A percentile compares a stretch with the other conserved stretches of the same genome.
Evolutionary conservation across 2,113 vertebrate species (phyloP).

Genomic region (Hippotragus niger): DNA sequence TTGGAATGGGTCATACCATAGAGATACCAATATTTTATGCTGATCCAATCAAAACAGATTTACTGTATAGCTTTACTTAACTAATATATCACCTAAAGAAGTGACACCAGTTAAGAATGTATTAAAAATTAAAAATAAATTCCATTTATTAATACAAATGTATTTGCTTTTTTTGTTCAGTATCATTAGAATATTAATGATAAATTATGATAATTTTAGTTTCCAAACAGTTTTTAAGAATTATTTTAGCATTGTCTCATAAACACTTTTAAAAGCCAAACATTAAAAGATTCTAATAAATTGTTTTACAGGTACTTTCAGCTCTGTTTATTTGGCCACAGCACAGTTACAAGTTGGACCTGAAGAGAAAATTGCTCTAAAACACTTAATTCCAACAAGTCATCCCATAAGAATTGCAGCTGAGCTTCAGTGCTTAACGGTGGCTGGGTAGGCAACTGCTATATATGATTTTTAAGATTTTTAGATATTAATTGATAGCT

Average conservation of each 20-base stretch:
- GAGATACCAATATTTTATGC: not conserved
- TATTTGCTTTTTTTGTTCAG: not conserved
- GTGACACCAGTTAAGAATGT: not conserved
- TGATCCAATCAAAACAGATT: not conserved
- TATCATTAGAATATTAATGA: not conserved
- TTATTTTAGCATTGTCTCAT: not conserved
- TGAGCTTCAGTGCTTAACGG: conserved; percentile 96
- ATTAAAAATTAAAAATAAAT: conserved; percentile 12
- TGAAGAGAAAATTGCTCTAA: conserved; percentile 93
- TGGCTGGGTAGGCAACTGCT: conserved; percentile 88
- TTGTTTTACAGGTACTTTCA: conserved; percentile 92
- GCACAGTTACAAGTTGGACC: conserved; percentile 86
- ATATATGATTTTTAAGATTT: not conserved
- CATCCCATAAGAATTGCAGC: conserved; percentile 96
- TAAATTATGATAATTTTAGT: not conserved
- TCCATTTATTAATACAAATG: not conserved
- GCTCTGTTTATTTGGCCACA: conserved; percentile 96
- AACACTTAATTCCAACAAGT: conserved; percentile 97
- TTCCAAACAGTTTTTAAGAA: not conserved
- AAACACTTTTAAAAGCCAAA: conserved; percentile 33
- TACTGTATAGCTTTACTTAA: not conserved
- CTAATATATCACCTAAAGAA: not conserved
- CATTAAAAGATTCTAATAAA: conserved; percentile 47
- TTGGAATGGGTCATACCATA: not conserved
- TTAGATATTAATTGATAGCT: not conserved